Evolutionary conservation across 1,140 invertebrate species (phyloP).

Genomic region (Ips nitidus): DNA sequence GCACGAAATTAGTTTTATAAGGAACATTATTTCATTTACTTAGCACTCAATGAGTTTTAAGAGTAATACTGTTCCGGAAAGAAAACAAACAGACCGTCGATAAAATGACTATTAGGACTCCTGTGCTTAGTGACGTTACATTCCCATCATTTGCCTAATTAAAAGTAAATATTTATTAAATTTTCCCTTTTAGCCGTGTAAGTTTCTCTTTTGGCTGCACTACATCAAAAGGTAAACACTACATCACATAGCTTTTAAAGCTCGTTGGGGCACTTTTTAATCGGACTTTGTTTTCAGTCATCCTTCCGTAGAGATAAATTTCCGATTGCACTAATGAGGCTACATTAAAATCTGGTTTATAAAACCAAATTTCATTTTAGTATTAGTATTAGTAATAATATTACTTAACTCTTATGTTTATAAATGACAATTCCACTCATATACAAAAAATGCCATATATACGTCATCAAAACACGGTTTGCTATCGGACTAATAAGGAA

Average conservation of each 20-base stretch:
- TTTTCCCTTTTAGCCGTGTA: constrained; percentile 13
- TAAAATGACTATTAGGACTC: background rate
- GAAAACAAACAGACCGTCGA: constrained; percentile 1
- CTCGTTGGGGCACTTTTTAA: constrained; percentile 6
- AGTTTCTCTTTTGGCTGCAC: constrained; percentile 2
- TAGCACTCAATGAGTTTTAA: background rate
- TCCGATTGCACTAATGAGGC: no score
- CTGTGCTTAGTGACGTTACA: constrained; percentile 4
- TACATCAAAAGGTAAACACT: constrained; percentile 22
- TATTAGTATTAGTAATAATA: no score
- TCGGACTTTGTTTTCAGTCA: background rate
- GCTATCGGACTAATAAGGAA: no score
- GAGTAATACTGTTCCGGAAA: background rate
- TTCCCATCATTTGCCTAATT: constrained; percentile 34
- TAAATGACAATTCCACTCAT: no score
- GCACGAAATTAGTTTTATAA: background rate
- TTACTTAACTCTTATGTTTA: no score
- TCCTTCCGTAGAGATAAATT: no score
- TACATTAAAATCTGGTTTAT: no score
- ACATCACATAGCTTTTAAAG: constrained; percentile 3
- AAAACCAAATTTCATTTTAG: no score
- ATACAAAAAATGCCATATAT: no score
- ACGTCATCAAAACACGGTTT: no score
- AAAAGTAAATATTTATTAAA: constrained; percentile 26
- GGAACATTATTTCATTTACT: background rate